These are phyloP conservation scores for Phymorhynchus buccinoides DNA, from an alignment of 1,140 invertebrate genomes.

Conservation along the genomic window DNA sequence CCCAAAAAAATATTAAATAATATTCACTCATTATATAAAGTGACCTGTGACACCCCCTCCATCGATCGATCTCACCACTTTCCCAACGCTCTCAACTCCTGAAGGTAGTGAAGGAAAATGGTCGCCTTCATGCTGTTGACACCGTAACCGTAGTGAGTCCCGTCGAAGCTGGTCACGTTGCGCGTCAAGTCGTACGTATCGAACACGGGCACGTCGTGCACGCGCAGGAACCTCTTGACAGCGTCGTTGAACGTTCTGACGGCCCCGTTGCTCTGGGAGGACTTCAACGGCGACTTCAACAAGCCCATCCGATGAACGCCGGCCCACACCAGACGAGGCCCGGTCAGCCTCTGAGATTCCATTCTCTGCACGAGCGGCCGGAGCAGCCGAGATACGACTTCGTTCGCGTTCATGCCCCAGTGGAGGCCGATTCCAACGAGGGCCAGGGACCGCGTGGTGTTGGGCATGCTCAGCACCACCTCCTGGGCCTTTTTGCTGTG, in stretches of 20 bases:
- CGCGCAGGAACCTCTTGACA: neutral
- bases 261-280: neutral
- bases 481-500: neutral
- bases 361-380: neutral
- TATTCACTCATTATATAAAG: too few relatives aligned
- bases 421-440: neutral
- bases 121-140: conserved; percentile 40
- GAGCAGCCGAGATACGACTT: neutral
- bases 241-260: neutral
- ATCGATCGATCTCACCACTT: too few relatives aligned
- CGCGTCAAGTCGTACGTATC: conserved; percentile 39
- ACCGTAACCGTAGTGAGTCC: conserved; percentile 40
- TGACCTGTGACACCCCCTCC: too few relatives aligned
- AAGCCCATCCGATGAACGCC: neutral
- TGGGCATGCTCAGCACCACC: neutral
- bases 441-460: neutral
- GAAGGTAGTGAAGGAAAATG: conserved; percentile 41
- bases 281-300: neutral
- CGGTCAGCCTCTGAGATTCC: neutral
- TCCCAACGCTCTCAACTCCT: neutral
- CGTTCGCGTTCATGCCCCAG: neutral
- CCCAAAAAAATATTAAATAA: too few relatives aligned
- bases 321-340: neutral
- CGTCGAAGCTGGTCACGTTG: conserved; percentile 41
- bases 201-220: conserved; percentile 26